These are phyloP conservation scores for Chelon auratus DNA, from an alignment of 2,797 vertebrate species.

Conservation along the genomic window DNA sequence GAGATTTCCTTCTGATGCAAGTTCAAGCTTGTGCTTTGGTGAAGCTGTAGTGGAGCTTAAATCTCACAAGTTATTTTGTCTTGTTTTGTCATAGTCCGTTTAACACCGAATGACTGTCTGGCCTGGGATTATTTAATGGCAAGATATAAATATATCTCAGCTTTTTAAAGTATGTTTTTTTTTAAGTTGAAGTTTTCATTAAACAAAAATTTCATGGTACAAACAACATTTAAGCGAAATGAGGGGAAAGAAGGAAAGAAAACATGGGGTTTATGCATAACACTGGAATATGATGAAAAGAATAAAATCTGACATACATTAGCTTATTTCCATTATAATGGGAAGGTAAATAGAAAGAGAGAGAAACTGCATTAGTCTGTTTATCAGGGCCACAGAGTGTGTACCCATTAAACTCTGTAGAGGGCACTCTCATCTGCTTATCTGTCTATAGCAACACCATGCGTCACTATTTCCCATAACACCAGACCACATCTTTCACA, in stretches of 20 bases:
- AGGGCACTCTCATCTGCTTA: constrained; percentile 60
- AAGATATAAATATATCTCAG: background rate
- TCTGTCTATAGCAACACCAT: constrained; percentile 34
- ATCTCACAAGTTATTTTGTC: constrained; percentile 39
- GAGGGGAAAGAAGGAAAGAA: background rate
- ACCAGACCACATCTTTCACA: constrained; percentile 27
- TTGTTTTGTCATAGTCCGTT: constrained; percentile 49
- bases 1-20: constrained; percentile 55
- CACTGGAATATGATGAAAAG: background rate
- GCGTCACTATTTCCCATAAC: constrained; percentile 52
- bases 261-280: background rate
- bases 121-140: background rate
- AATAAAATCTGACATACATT: background rate
- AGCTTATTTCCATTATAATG: background rate
- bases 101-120: constrained; percentile 28
- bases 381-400: constrained; percentile 1
- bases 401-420: constrained; percentile 54
- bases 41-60: constrained; percentile 28
- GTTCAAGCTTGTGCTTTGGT: constrained; percentile 64
- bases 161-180: background rate
- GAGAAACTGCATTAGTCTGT: background rate
- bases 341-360: background rate
- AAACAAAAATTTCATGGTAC: no score
- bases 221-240: no score
- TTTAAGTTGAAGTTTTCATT: no score